These are phyloP conservation scores for Laterallus jamaicensis DNA, from an alignment of 2,113 vertebrate genomes.

Conservation along the genomic window DNA sequence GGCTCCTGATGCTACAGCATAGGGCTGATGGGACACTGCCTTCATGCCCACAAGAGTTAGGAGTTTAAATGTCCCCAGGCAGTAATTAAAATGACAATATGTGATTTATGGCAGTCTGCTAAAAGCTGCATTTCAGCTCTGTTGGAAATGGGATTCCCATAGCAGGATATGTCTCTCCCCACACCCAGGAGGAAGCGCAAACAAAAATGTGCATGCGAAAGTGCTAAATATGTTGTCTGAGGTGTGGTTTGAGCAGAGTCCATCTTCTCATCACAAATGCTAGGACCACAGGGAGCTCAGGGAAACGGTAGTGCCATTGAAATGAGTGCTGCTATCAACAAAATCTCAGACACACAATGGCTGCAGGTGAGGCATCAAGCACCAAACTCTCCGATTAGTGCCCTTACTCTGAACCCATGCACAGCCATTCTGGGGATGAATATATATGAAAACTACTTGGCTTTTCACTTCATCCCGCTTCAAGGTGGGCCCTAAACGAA, in stretches of 20 bases:
- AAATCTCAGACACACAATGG: not conserved
- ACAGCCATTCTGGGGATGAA: not conserved
- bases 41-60: not conserved
- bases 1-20: fast-evolving
- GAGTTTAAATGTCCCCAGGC: not conserved
- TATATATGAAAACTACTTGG: not conserved
- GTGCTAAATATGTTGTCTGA: not conserved
- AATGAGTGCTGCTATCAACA: not conserved
- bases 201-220: not conserved
- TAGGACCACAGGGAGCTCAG: fast-evolving
- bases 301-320: not conserved
- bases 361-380: not conserved
- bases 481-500: not conserved
- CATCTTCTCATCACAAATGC: not conserved
- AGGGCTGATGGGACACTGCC: not conserved
- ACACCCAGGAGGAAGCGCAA: not conserved
- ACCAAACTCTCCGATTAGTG: not conserved
- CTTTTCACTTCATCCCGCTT: not conserved
- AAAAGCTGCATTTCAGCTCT: not conserved
- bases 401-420: not conserved
- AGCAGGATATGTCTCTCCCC: not conserved
- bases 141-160: not conserved
- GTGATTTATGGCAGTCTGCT: not conserved
- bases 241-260: not conserved
- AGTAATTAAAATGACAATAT: not conserved